phyloP scores from a whole-genome alignment of 2,113 vertebrate species.

The Tichodroma muraria region DNA sequence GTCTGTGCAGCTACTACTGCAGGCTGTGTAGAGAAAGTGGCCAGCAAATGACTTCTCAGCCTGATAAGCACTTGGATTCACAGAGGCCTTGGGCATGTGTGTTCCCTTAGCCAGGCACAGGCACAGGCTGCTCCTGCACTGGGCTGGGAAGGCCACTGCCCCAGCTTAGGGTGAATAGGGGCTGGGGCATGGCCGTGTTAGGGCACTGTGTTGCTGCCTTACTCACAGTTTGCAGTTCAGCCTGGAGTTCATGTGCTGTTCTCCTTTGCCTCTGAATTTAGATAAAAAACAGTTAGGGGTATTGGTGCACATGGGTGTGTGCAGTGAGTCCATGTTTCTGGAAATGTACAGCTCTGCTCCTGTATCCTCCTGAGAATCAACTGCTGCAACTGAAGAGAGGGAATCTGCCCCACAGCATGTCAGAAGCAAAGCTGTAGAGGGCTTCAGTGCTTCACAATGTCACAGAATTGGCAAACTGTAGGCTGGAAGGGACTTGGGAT shows the following conservation, averaged over 20 bases:
- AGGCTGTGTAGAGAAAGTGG: neutral
- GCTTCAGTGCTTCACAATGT: neutral
- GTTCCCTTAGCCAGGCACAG: neutral
- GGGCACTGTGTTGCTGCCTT: neutral
- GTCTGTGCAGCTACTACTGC: neutral
- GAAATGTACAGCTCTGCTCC: neutral
- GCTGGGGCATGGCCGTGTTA: rapidly evolving
- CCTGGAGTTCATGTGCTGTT: neutral
- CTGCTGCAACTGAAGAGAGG: neutral
- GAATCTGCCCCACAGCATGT: neutral
- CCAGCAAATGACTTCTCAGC: neutral
- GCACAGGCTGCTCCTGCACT: neutral
- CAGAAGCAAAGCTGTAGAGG: neutral
- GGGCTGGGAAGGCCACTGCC: neutral
- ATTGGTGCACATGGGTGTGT: neutral
- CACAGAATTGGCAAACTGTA: rapidly evolving
- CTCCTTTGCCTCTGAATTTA: neutral
- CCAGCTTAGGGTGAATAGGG: neutral
- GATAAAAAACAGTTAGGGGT: neutral
- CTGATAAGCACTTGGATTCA: neutral
- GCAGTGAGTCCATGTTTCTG: neutral
- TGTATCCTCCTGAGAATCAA: neutral
- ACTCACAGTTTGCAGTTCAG: neutral
- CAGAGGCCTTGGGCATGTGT: neutral
- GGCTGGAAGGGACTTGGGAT: neutral